Percentiles rank a stretch among this genome's conserved stretches.
Conservation (phyloP, 2,113 vertebrate genomes). For the Gymnocephalus cernua region DNA sequence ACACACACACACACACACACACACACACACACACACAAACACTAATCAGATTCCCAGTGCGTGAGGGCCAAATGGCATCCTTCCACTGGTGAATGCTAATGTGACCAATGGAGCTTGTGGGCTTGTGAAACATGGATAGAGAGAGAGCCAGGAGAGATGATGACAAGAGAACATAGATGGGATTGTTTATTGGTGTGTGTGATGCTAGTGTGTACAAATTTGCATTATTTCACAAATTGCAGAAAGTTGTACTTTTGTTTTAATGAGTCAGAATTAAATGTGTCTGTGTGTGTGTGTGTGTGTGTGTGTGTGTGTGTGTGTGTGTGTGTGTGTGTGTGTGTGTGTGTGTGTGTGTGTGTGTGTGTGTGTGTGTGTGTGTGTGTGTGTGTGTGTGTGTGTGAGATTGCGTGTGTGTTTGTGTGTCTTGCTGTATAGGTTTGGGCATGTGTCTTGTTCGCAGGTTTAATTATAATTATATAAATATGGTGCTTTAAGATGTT, state of each 20-base stretch:
- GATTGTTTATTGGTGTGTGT: slow-evolving; percentile 68
- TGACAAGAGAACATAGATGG: slow-evolving; percentile 75
- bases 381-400: slow-evolving; percentile 10
- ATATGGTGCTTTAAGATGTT: neutral
- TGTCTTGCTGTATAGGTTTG: slow-evolving; percentile 1
- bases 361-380: neutral
- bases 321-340: slow-evolving; percentile 12
- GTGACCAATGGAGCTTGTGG: slow-evolving; percentile 76
- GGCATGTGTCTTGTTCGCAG: slow-evolving; percentile 11
- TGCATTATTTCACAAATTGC: slow-evolving; percentile 64
- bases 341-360: slow-evolving; percentile 10
- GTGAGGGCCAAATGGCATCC: slow-evolving; percentile 79
- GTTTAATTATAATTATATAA: slow-evolving; percentile 40
- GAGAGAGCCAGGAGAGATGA: slow-evolving; percentile 70
- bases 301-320: slow-evolving; percentile 5
- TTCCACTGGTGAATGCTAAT: slow-evolving; percentile 83
- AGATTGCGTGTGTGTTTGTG: neutral
- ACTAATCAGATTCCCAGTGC: slow-evolving; percentile 79
- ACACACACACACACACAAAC: slow-evolving; percentile 53
- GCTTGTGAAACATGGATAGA: slow-evolving; percentile 74
- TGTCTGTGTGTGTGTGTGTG: neutral
- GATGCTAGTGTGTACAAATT: slow-evolving; percentile 51
- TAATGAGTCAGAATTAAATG: slow-evolving; percentile 41
- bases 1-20: slow-evolving; percentile 50
- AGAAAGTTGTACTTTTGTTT: slow-evolving; percentile 53